Conservation (phyloP, 1,140 invertebrate genomes). For the Cyclargus thomasi region DNA sequence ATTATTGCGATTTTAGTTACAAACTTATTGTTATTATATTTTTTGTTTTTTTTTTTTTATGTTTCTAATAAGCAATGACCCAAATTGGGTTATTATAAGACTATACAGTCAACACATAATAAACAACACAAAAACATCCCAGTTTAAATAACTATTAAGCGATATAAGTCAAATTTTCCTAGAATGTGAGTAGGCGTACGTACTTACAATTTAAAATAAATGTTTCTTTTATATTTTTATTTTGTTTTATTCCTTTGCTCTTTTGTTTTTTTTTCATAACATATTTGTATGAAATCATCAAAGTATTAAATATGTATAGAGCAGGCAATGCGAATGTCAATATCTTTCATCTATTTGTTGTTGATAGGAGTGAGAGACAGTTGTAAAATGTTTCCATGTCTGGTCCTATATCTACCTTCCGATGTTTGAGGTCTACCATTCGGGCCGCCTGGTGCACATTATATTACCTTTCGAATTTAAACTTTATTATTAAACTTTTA, state of each 20-base stretch:
- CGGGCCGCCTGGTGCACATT: constrained; percentile 14
- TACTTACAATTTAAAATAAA: constrained; percentile 39
- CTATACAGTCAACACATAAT: not conserved
- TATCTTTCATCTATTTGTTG: not conserved
- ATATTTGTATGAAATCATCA: constrained; percentile 6
- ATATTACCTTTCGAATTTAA: constrained; percentile 33
- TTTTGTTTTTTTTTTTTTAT: not conserved
- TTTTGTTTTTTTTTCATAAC: constrained; percentile 17
- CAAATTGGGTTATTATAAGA: constrained; percentile 3
- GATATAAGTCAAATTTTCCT: constrained; percentile 1
- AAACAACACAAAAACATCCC: constrained; percentile 8
- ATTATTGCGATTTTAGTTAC: not conserved
- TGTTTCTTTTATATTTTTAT: constrained; percentile 28
- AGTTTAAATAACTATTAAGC: constrained; percentile 6
- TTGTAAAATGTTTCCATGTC: not conserved
- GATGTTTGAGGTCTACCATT: constrained; percentile 9
- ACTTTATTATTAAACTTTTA: constrained; percentile 29
- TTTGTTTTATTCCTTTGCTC: constrained; percentile 29
- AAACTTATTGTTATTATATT: not conserved
- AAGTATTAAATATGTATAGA: not conserved
- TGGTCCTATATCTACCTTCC: not conserved
- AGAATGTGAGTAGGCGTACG: constrained; percentile 19
- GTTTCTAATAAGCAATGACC: not conserved
- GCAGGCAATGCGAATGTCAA: not conserved
- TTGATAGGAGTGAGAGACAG: not conserved